Evolutionary conservation across 1,140 invertebrate genomes (phyloP).

Genomic region (Megathymus violae): DNA sequence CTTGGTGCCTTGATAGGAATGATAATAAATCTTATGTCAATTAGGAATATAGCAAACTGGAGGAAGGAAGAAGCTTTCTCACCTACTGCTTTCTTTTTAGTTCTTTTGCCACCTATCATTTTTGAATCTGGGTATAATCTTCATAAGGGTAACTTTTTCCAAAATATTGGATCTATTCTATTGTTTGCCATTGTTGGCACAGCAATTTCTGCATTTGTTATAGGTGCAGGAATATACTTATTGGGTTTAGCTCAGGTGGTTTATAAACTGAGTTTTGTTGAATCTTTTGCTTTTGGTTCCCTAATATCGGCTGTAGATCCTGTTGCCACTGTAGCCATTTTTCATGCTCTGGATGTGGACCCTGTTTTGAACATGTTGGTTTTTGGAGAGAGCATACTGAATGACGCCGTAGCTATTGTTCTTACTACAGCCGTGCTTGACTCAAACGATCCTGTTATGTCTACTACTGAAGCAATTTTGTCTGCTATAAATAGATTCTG

Average conservation of each 20-base stretch:
- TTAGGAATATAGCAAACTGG: slow-evolving; percentile 96
- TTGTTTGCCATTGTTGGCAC: slow-evolving; percentile 99
- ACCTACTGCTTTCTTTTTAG: slow-evolving; percentile 98
- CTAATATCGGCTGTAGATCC: slow-evolving; percentile 99
- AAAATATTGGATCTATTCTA: slow-evolving; percentile 97
- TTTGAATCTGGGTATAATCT: slow-evolving; percentile 99
- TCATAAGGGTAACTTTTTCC: slow-evolving; percentile 99
- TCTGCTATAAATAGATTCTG: slow-evolving; percentile 96
- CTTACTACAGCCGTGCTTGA: slow-evolving; percentile 95
- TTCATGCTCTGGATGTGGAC: slow-evolving; percentile 97
- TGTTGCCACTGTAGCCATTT: slow-evolving; percentile 98
- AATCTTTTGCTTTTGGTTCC: slow-evolving; percentile 99
- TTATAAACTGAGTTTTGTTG: slow-evolving; percentile 95
- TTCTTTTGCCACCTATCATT: slow-evolving; percentile 98
- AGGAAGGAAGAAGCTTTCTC: slow-evolving; percentile 98
- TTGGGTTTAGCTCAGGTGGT: slow-evolving; percentile 95
- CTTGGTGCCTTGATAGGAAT: slow-evolving; percentile 96
- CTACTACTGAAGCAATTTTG: slow-evolving; percentile 92
- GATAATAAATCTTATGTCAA: slow-evolving; percentile 95
- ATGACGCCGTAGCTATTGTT: slow-evolving; percentile 99
- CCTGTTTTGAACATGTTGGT: slow-evolving; percentile 99
- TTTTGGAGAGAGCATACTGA: slow-evolving; percentile 98
- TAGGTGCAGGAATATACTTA: slow-evolving; percentile 97
- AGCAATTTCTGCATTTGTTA: slow-evolving; percentile 96
- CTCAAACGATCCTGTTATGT: slow-evolving; percentile 89